A percentile compares a stretch with the other conserved stretches of the same genome.
Evolutionary conservation across 2,888 invertebrate species (phyloP).

Genomic region (Limnephilus lunatus): DNA sequence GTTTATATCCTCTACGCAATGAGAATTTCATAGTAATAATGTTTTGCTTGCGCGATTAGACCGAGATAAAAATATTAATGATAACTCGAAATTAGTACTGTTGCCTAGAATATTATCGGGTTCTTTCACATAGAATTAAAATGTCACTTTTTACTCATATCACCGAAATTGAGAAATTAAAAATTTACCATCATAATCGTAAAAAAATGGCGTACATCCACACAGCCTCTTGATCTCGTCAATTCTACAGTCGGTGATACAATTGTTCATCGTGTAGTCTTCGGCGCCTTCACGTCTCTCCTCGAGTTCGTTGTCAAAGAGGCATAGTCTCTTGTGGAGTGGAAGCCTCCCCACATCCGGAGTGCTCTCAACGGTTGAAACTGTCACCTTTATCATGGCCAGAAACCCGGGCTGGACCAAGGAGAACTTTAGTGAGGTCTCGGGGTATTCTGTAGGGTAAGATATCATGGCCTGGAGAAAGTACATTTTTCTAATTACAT

Average conservation of each 20-base stretch:
- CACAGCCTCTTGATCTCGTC: slow-evolving; percentile 66
- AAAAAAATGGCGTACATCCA: slow-evolving; percentile 70
- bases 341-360: not conserved
- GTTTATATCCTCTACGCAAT: not conserved
- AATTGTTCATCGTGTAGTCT: slow-evolving; percentile 69
- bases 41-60: not conserved
- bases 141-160: not conserved
- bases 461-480: slow-evolving; percentile 68
- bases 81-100: not conserved
- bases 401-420: slow-evolving; percentile 67
- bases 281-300: not conserved
- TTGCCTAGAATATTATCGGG: too few relatives aligned
- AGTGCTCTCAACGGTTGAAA: slow-evolving; percentile 67
- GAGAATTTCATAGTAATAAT: not conserved
- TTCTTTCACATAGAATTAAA: not conserved
- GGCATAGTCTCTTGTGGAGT: slow-evolving; percentile 63
- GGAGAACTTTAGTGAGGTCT: slow-evolving; percentile 67
- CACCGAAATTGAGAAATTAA: not conserved
- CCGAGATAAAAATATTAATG: not conserved
- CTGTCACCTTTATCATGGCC: slow-evolving; percentile 67
- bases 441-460: slow-evolving; percentile 69
- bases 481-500: too few relatives aligned
- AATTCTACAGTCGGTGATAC: slow-evolving; percentile 69
- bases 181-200: slow-evolving; percentile 56
- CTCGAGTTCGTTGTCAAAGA: slow-evolving; percentile 68